A percentile compares a stretch with the other conserved stretches of the same genome.
Evolutionary conservation across 64 coral and sea anemone species (phyloP).

Genomic region (Porites australiensis): DNA sequence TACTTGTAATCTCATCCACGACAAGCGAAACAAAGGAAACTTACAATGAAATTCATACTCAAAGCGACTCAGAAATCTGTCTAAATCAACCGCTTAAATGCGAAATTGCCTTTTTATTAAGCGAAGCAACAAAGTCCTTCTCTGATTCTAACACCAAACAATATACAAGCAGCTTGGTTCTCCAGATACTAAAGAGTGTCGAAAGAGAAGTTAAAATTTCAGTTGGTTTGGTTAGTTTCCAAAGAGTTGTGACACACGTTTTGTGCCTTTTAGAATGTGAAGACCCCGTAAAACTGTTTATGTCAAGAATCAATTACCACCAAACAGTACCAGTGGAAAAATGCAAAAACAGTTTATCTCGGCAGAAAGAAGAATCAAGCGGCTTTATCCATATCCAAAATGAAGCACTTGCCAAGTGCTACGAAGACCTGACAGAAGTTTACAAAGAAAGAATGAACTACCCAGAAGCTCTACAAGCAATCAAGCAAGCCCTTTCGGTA

Average conservation of each 20-base stretch:
- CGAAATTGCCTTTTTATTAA: background rate
- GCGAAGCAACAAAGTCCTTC: background rate
- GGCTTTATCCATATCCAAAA: background rate
- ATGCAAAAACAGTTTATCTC: too few species aligned
- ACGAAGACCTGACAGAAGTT: background rate
- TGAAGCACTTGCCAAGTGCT: too few species aligned
- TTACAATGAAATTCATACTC: too few species aligned
- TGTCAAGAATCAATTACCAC: too few species aligned
- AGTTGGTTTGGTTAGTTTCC: too few species aligned
- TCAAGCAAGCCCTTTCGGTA: background rate
- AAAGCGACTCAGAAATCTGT: background rate
- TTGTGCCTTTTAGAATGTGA: too few species aligned
- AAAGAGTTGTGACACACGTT: too few species aligned
- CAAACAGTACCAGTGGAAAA: too few species aligned
- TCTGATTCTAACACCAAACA: background rate
- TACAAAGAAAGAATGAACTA: background rate
- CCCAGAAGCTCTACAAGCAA: background rate
- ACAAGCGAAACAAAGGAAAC: background rate
- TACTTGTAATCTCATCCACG: background rate
- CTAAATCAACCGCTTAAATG: background rate
- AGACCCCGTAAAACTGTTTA: too few species aligned
- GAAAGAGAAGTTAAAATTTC: too few species aligned
- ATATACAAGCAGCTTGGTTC: background rate
- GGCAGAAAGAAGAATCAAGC: too few species aligned
- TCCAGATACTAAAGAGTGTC: too few species aligned